phyloP scores from a whole-genome alignment of 2,888 invertebrate species.

The Halocaridina rubra region DNA sequence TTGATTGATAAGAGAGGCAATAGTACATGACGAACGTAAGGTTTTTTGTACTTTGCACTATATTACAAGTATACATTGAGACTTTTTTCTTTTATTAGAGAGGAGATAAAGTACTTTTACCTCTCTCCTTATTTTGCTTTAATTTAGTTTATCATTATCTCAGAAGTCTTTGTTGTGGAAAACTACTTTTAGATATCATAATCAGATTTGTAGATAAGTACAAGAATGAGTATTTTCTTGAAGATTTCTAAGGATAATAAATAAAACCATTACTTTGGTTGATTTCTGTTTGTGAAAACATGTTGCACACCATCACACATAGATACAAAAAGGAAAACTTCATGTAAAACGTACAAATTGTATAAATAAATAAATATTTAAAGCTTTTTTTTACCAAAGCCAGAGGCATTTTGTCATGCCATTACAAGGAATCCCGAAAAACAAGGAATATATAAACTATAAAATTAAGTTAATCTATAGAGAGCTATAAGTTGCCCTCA shows the following conservation, averaged over 20 bases:
- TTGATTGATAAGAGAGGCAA: too few species aligned
- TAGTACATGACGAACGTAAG: too few species aligned
- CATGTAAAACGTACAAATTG: conserved; percentile 28
- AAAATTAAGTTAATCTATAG: too few species aligned
- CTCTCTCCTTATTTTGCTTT: too few species aligned
- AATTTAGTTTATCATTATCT: background rate
- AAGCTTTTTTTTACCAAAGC: conserved; percentile 43
- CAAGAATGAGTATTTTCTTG: background rate
- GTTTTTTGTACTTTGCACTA: too few species aligned
- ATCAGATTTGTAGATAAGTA: background rate
- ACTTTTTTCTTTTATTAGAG: too few species aligned
- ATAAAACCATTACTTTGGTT: too few species aligned
- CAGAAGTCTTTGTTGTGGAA: background rate
- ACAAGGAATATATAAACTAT: too few species aligned
- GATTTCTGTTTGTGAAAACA: background rate
- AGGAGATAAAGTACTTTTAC: too few species aligned
- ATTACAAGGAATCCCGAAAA: too few species aligned
- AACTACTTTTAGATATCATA: background rate
- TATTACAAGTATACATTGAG: too few species aligned
- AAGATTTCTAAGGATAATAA: background rate
- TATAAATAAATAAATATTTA: conserved; percentile 46
- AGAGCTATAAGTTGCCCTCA: too few species aligned
- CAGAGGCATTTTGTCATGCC: background rate
- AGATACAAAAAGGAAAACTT: conserved; percentile 36
- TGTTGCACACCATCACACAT: conserved; percentile 21